Base-by-base conservation (phyloP, 2,797 vertebrate species). In the Aplochiton taeniatus region DNA sequence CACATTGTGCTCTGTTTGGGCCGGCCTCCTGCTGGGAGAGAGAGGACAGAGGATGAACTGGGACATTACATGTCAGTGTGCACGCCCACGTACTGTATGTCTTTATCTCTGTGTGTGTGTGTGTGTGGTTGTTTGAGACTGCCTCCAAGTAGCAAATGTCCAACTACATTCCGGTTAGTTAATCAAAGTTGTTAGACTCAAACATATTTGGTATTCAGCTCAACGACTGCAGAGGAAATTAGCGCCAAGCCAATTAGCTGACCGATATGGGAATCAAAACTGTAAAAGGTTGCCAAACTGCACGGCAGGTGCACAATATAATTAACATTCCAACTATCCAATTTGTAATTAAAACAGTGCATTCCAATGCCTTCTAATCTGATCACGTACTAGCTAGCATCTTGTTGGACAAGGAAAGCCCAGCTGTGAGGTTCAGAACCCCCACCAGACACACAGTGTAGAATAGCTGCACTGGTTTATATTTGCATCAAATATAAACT, bases 361-460 rank as follows among this genome's bases (percentile, higher is more conserved):
- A 31, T 31, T 31, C 31, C 2, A 31, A 31, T 31, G 2, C 2
- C 31, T 31, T 31, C 11, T 11, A 54, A 19, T 54, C 52, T 54
- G 20, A 44, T 10, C 58, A 62, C 11, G 64, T 65, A 19, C 45
- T 50, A 47, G 52, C 43, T 59, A 31, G 6, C 48, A 47, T 49
- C 70, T n/a, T 56, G 19, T 61, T 74, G 53, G 47, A 69, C 17
- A 19, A 61, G n/a, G 71, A 59, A 65, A 71, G 17, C 42, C 31
- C 56, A 50, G 11, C 31, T 56, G 59, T 62, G 20, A 41, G 65
- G 16, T 0, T 5, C 10, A 41, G 58, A 19, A 53, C 42, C 18
- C 4, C 51, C 46, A 20, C 16, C 8, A 41, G 31, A 48, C 56
- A 41, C 0, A 1, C 4, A 31, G 31, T 31, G 31, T 31, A 31